Evolutionary conservation across 2,113 vertebrate species (phyloP).

Genomic region (Scortum barcoo): DNA sequence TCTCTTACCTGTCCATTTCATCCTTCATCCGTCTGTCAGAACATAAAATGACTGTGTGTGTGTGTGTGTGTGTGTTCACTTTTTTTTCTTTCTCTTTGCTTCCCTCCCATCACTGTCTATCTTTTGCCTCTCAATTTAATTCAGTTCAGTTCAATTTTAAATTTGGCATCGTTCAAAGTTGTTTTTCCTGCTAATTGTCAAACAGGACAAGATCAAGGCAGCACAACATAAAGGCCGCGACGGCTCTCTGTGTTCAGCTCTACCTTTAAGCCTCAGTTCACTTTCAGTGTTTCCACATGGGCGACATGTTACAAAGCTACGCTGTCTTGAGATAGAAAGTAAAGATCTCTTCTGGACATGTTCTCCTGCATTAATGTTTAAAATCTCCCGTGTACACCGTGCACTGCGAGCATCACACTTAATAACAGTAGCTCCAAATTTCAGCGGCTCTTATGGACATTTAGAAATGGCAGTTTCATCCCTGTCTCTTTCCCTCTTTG

Average conservation of each 20-base stretch:
- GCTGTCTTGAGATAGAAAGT: slow-evolving; percentile 20
- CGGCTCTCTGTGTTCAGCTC: neutral
- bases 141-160: neutral
- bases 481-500: neutral
- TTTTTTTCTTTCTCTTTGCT: neutral
- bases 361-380: slow-evolving; percentile 11
- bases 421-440: neutral
- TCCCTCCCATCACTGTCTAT: neutral
- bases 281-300: slow-evolving; percentile 17
- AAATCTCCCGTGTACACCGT: neutral
- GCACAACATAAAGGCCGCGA: neutral
- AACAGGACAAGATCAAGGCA: neutral
- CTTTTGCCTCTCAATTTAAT: neutral
- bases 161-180: neutral
- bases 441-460: slow-evolving; percentile 7
- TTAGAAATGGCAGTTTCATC: slow-evolving; percentile 21
- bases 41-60: no score
- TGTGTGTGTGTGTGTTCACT: neutral
- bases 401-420: neutral
- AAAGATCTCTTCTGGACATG: neutral
- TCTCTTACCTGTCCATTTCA: neutral
- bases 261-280: slow-evolving; percentile 9
- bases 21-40: neutral
- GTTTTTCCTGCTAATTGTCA: neutral
- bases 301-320: slow-evolving; percentile 16